Base-by-base conservation (phyloP, 1,140 invertebrate species). In the Drosophila leontia region DNA sequence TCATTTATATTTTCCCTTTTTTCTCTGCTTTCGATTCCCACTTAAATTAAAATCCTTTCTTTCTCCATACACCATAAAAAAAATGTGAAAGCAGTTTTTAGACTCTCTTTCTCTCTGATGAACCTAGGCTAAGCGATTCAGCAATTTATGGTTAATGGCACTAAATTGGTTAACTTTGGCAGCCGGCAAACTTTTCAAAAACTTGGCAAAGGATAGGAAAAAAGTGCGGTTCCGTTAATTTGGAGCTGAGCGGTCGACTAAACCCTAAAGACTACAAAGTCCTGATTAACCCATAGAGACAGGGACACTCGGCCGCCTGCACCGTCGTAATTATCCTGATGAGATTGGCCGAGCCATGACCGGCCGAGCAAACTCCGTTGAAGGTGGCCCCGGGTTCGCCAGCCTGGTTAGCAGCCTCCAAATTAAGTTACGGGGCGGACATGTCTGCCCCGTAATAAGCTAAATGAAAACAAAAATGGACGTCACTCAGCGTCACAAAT, bases 401-500 rank as follows among this genome's bases (percentile, higher is more conserved):
- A 77, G 50, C 75, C 75, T 69, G 61, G 39, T 61, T 58, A 51
- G 13, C 41, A 45, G 56, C 32, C 17, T 48, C 41, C 45, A 84
- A 90, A 90, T 75, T 62, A 90, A 87, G 80, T 88, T 88, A 84
- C 65, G 61, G 62, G 48, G 34, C 78, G 81, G 80, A 80, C 68
- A 83, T 86, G 76, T 82, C 80, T 53, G 51, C 35, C 50, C 35
- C 47, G n/a, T 84, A 84, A 84, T 85, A 90, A 85, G 78, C 85
- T 78, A 72, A 88, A 88, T 88, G 85, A 87, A 84, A 88, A 84
- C 85, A 80, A 90, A 90, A 88, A 90, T 71, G 85, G 53, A 78
- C 62, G 77, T 79, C 69, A 74, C 61, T 79, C 72, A 63, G 59
- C 55, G 53, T 75, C 75, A 58, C 78, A 85, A 86, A 81, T 82